phyloP scores from a whole-genome alignment of 2,113 vertebrate genomes.

The Callospermophilus lateralis region DNA sequence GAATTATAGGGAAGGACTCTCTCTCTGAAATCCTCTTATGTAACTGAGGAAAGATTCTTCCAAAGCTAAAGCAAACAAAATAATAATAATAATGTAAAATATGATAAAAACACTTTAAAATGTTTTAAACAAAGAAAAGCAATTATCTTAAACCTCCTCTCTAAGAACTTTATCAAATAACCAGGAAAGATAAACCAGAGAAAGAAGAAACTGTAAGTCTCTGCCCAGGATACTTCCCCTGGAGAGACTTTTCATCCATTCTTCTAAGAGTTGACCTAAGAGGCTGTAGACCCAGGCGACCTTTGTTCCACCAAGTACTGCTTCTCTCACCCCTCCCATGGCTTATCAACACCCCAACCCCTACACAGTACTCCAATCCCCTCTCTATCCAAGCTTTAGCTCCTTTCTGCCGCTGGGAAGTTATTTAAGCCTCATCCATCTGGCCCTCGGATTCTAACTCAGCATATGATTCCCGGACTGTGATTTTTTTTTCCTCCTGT shows the following conservation, averaged over 20 bases:
- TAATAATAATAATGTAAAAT: background rate
- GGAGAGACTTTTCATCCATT: background rate
- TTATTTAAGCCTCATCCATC: background rate
- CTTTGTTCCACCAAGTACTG: background rate
- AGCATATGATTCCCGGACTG: background rate
- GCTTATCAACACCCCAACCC: background rate
- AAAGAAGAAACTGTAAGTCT: background rate
- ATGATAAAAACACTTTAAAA: no score
- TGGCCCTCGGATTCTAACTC: background rate
- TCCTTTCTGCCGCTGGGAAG: background rate
- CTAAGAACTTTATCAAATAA: background rate
- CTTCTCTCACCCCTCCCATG: fast-evolving
- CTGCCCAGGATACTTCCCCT: background rate
- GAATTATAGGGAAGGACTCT: background rate
- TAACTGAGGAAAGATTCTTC: background rate
- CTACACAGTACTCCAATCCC: background rate
- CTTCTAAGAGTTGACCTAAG: background rate
- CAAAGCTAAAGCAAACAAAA: background rate
- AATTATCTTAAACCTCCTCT: background rate
- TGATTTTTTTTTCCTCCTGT: no score
- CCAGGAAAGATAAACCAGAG: background rate
- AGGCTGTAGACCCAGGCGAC: background rate
- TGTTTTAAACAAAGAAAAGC: background rate
- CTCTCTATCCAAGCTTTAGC: background rate
- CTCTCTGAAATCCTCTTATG: background rate